Conservation (phyloP, 2,888 invertebrate genomes). For the Onchidella celtica region DNA sequence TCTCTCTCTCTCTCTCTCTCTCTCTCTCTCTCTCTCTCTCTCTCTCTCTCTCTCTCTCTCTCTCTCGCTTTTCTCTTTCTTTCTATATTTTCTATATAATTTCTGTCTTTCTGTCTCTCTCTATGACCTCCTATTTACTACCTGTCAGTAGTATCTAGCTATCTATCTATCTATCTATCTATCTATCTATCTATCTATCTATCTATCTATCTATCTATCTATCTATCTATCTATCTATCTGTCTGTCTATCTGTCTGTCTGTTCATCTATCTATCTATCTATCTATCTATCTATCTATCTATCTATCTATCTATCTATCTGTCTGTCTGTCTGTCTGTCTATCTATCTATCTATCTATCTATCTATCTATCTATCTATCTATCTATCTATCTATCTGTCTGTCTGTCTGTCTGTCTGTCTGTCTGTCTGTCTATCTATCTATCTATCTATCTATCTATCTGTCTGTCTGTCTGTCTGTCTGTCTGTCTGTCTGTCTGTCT, state of each 20-base stretch:
- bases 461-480: background rate
- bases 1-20: no score
- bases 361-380: constrained; percentile 12
- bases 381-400: no score
- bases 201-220: background rate
- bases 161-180: background rate
- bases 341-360: constrained; percentile 23
- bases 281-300: constrained; percentile 13
- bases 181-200: background rate
- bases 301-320: no score
- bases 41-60: background rate
- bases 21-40: background rate
- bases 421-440: no score
- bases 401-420: background rate
- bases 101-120: no score
- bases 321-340: no score
- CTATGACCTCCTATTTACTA: background rate
- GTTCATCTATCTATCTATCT: background rate
- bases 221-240: no score
- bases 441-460: no score
- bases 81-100: no score
- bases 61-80: no score
- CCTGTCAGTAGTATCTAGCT: no score
- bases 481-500: constrained; percentile 4
- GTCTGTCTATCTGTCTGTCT: no score